Conservation (phyloP, 37 sponge, comb jelly and placozoan genomes). For the Aplysina aerophoba region DNA sequence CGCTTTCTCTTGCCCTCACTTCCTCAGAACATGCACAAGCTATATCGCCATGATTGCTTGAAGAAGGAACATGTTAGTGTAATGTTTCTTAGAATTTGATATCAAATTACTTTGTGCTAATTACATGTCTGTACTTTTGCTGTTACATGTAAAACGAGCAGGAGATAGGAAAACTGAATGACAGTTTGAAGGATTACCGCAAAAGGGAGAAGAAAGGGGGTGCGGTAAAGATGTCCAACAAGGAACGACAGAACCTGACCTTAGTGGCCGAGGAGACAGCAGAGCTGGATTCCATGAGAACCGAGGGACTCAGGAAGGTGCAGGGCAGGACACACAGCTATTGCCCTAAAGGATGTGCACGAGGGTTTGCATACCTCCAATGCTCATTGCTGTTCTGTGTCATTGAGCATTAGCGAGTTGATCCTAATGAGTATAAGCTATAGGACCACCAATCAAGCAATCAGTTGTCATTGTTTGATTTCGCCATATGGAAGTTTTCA, state of each 20-base stretch:
- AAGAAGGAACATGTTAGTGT: conserved; percentile 57
- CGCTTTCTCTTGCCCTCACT: neutral
- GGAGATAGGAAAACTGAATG: conserved; percentile 21
- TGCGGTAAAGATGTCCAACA: neutral
- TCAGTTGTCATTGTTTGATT: too few relatives aligned
- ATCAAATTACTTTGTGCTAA: neutral
- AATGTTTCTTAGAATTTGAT: neutral
- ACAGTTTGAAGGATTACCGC: conserved; percentile 30
- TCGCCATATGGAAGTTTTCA: too few relatives aligned
- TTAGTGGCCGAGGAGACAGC: conserved; percentile 29
- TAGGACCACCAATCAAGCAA: too few relatives aligned
- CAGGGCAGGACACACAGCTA: too few relatives aligned
- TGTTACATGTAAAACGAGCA: neutral
- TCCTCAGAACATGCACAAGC: conserved; percentile 50
- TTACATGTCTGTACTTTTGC: neutral
- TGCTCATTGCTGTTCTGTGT: too few relatives aligned
- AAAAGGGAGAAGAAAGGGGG: conserved; percentile 38
- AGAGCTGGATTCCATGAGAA: conserved; percentile 53
- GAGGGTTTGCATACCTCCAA: too few relatives aligned
- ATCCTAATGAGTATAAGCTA: too few relatives aligned
- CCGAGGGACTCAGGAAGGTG: conserved; percentile 71
- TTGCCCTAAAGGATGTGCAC: too few relatives aligned
- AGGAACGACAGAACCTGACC: conserved; percentile 1
- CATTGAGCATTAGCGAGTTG: too few relatives aligned
- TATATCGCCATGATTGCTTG: conserved; percentile 47